These are phyloP conservation scores for Scolopax bukidnonensis DNA, from an alignment of 2,797 vertebrate species.

Conservation along the genomic window DNA sequence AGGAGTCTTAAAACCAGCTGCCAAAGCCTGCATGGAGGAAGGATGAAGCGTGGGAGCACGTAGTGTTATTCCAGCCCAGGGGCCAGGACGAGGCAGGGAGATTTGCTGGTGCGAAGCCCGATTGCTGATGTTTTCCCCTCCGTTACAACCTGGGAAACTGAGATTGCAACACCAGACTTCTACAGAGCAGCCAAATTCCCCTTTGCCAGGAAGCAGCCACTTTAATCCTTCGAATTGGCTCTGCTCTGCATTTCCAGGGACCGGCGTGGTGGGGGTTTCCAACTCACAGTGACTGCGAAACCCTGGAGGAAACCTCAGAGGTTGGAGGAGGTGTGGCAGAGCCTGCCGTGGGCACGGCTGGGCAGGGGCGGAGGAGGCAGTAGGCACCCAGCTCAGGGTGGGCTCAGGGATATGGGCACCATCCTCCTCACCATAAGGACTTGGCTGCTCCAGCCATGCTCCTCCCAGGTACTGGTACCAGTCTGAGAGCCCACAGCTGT, in stretches of 20 bases:
- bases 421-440: rapidly evolving
- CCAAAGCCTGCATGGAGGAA: slow-evolving; percentile 27
- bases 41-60: slow-evolving; percentile 53
- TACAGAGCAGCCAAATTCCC: slow-evolving; percentile 60
- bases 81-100: slow-evolving; percentile 35
- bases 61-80: slow-evolving; percentile 44
- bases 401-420: rapidly evolving
- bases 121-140: slow-evolving; percentile 19
- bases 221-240: not conserved
- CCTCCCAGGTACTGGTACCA: not conserved
- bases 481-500: not conserved
- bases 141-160: slow-evolving; percentile 31
- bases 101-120: slow-evolving; percentile 31
- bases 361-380: not conserved
- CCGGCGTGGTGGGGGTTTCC: not conserved
- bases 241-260: slow-evolving; percentile 44
- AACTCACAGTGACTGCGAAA: not conserved
- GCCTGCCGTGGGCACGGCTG: not conserved
- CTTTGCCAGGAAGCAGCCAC: slow-evolving; percentile 50
- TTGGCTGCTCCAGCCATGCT: rapidly evolving
- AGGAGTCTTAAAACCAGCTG: slow-evolving; percentile 42
- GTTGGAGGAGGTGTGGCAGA: not conserved
- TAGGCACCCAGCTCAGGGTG: not conserved
- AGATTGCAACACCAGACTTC: slow-evolving; percentile 49
- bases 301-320: not conserved